Conservation (phyloP, 2,797 vertebrate genomes). For the Pachyuromys duprasi region DNA sequence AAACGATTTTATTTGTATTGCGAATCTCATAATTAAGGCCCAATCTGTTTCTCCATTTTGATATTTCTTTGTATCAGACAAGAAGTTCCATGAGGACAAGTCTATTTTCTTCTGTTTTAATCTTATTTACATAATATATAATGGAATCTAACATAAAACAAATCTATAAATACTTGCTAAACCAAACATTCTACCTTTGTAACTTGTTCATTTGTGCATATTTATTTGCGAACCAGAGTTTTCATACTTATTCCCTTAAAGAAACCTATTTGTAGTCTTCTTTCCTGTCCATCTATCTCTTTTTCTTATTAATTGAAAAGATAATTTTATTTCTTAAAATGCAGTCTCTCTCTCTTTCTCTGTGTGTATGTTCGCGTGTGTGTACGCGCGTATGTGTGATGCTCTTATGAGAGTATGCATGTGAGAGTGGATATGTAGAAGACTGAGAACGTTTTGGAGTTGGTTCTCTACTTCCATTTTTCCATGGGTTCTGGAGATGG, state of each 20-base stretch:
- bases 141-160: background rate
- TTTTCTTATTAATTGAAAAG: background rate
- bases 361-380: background rate
- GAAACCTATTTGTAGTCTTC: background rate
- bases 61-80: background rate
- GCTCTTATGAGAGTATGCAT: background rate
- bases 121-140: background rate
- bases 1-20: background rate
- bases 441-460: background rate
- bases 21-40: background rate
- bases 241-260: background rate
- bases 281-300: background rate
- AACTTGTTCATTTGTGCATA: background rate
- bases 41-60: background rate
- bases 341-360: background rate
- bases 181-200: background rate
- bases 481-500: background rate
- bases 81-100: background rate
- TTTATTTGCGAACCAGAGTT: background rate
- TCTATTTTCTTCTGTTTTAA: constrained; percentile 26
- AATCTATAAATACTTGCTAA: background rate
- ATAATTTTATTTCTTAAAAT: background rate
- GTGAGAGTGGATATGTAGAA: background rate
- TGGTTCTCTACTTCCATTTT: background rate
- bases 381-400: background rate